A percentile compares a stretch with the other conserved stretches of the same genome.
These are phyloP conservation scores for Neolamprologus toae DNA, from an alignment of 2,113 vertebrate genomes.

Conservation along the genomic window DNA sequence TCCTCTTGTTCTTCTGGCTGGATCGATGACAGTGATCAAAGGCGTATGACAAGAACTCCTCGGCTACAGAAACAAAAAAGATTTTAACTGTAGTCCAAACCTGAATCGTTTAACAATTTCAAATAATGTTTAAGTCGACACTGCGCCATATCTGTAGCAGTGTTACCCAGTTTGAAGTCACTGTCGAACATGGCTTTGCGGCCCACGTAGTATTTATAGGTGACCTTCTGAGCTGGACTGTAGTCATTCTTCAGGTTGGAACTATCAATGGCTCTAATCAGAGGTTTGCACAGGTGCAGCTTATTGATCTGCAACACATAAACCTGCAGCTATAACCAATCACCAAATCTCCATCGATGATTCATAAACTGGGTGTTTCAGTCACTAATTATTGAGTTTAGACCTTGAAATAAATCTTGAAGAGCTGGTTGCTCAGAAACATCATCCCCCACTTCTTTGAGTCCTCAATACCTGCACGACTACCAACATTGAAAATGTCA, in stretches of 20 bases:
- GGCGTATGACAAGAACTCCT: conserved; percentile 90
- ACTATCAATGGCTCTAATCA: conserved; percentile 96
- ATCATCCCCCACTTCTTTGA: conserved; percentile 99
- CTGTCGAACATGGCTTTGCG: conserved; percentile 99
- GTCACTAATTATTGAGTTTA: background rate
- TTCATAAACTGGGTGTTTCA: background rate
- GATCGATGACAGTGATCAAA: conserved; percentile 89
- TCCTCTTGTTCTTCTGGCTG: conserved; percentile 95
- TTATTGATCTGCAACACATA: conserved; percentile 84
- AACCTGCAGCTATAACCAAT: background rate
- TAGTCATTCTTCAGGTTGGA: conserved; percentile 94
- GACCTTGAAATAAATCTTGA: conserved; percentile 99
- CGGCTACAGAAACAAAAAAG: conserved; percentile 67
- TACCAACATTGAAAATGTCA: conserved; percentile 21
- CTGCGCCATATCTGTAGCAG: background rate
- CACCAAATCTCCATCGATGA: background rate
- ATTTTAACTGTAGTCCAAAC: background rate
- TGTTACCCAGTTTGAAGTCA: conserved; percentile 86
- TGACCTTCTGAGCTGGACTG: conserved; percentile 88
- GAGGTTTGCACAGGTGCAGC: conserved; percentile 93
- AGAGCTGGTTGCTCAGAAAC: conserved; percentile 95
- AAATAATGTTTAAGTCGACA: background rate
- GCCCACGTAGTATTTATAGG: conserved; percentile 93
- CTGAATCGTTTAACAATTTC: background rate
- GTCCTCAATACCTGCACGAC: conserved; percentile 93